phyloP scores from a whole-genome alignment of 2,888 invertebrate genomes.

The Gonocerus acuteangulatus region DNA sequence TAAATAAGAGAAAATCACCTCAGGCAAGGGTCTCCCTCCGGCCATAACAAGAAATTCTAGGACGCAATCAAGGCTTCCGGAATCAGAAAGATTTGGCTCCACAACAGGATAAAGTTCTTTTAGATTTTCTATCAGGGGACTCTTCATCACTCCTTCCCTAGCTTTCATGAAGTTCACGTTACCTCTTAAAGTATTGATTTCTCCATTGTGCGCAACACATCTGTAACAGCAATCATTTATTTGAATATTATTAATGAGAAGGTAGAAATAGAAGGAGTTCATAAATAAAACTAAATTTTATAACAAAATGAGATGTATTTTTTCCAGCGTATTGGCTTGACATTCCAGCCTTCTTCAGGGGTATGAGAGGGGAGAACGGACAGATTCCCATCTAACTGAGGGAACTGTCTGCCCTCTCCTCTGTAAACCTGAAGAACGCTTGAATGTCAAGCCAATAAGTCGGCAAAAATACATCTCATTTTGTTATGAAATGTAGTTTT shows the following conservation, averaged over 20 bases:
- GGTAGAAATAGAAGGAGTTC: background rate
- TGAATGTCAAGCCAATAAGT: too few species aligned
- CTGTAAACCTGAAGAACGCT: too few species aligned
- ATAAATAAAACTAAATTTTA: background rate
- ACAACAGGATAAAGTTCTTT: constrained; percentile 92
- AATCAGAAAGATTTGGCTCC: constrained; percentile 94
- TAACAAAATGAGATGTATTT: background rate
- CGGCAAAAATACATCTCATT: too few species aligned
- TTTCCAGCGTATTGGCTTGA: too few species aligned
- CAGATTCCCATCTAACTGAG: too few species aligned
- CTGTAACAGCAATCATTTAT: constrained; percentile 44
- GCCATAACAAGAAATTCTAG: constrained; percentile 93
- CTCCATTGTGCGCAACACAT: constrained; percentile 95
- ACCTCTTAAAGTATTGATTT: constrained; percentile 97
- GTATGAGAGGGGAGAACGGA: too few species aligned
- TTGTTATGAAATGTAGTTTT: too few species aligned
- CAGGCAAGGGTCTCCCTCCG: constrained; percentile 82
- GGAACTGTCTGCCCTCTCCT: too few species aligned
- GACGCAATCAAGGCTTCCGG: constrained; percentile 95
- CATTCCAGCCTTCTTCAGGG: too few species aligned
- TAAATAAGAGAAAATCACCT: constrained; percentile 46
- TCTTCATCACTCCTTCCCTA: constrained; percentile 94
- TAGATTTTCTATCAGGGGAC: constrained; percentile 68
- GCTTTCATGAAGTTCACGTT: constrained; percentile 99
- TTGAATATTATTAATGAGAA: background rate